Percentiles rank a stretch among this genome's conserved stretches.
Evolutionary conservation across 35 echinoderm and acorn worm genomes (phyloP).

Genomic region (Lytechinus pictus): DNA sequence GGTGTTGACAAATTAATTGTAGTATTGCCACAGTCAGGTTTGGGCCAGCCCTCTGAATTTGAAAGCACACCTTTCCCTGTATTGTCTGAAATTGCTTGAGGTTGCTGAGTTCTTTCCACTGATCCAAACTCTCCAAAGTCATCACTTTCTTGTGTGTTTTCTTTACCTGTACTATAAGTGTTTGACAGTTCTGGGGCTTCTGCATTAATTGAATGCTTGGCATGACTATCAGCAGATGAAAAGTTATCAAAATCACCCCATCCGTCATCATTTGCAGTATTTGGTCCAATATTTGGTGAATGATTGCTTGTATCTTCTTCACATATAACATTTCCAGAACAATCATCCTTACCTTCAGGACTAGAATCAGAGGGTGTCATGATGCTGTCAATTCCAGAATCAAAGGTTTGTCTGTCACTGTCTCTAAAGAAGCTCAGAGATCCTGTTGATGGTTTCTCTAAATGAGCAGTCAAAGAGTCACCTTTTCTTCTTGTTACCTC

Average conservation of each 20-base stretch:
- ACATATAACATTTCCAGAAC: background rate
- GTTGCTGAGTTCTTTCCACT: background rate
- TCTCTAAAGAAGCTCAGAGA: slow-evolving; percentile 22
- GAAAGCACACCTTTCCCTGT: slow-evolving; percentile 5
- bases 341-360: slow-evolving; percentile 33
- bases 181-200: background rate
- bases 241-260: slow-evolving; percentile 39
- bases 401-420: slow-evolving; percentile 47
- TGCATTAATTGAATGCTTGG: background rate
- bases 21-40: background rate
- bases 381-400: slow-evolving; percentile 49
- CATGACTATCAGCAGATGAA: slow-evolving; percentile 24
- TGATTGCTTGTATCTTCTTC: background rate
- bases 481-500: background rate
- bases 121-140: slow-evolving; percentile 35
- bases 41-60: background rate
- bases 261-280: background rate
- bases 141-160: background rate
- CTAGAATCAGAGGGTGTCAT: slow-evolving; percentile 49
- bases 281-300: background rate
- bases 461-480: background rate
- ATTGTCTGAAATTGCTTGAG: background rate
- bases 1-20: background rate
- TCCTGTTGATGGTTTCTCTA: slow-evolving; percentile 24
- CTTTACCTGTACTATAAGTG: background rate